These are phyloP conservation scores for Perdita meconis DNA, from an alignment of 2,888 invertebrate genomes.

Conservation along the genomic window DNA sequence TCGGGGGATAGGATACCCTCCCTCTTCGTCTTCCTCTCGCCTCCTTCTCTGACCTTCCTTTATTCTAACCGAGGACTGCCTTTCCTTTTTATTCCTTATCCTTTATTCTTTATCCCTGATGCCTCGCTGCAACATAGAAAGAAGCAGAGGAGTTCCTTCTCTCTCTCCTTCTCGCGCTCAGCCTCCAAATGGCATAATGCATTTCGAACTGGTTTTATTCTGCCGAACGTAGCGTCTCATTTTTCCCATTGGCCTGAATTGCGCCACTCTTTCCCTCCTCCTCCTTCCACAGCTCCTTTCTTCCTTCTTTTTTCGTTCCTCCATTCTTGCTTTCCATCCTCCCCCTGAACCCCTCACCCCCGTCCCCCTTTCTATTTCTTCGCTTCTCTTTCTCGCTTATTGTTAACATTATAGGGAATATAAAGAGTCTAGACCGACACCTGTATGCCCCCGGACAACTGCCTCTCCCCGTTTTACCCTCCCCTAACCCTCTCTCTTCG, in stretches of 20 bases:
- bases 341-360: conserved; percentile 9
- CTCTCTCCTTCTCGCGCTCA: conserved; percentile 27
- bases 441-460: conserved; percentile 76
- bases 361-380: conserved; percentile 30
- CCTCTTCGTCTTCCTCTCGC: conserved; percentile 30
- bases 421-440: conserved; percentile 84
- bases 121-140: conserved; percentile 67
- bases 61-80: conserved; percentile 65
- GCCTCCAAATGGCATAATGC: conserved; percentile 77
- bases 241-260: conserved; percentile 75
- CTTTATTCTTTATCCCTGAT: conserved; percentile 77
- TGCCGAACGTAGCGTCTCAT: conserved; percentile 68
- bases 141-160: conserved; percentile 51
- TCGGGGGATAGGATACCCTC: conserved; percentile 33
- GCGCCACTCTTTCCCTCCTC: conserved; percentile 63
- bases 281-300: conserved; percentile 48
- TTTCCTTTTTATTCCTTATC: conserved; percentile 76
- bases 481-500: neutral
- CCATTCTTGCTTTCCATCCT: conserved; percentile 56
- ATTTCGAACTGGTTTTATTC: conserved; percentile 80
- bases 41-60: conserved; percentile 50
- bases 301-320: conserved; percentile 66
- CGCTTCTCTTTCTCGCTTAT: conserved; percentile 49
- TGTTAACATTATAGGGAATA: conserved; percentile 51
- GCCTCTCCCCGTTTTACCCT: conserved; percentile 38